Percentiles rank a stretch among this genome's conserved stretches.
Evolutionary conservation across 2,113 vertebrate species (phyloP).

Genomic region (Urocolius indicus): DNA sequence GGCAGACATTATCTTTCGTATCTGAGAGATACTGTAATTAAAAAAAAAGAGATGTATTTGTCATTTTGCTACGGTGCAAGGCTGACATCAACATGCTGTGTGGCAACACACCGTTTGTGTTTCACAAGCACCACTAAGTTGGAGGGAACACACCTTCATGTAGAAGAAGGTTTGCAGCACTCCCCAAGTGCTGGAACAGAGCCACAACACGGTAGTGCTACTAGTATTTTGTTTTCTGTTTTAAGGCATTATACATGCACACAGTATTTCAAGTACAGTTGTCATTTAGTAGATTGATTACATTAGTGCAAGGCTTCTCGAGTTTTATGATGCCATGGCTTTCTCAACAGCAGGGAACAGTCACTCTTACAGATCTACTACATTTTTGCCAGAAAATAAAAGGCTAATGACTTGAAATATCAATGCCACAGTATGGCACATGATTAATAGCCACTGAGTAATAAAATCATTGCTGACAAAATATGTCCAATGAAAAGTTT

Average conservation of each 20-base stretch:
- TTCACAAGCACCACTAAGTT: background rate
- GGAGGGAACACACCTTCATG: background rate
- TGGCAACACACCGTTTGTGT: background rate
- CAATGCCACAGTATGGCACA: slow-evolving; percentile 35
- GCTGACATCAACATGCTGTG: background rate
- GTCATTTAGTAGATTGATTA: slow-evolving; percentile 40
- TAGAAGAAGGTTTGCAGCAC: background rate
- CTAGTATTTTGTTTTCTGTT: background rate
- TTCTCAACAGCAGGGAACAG: slow-evolving; percentile 37
- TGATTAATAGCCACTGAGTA: slow-evolving; percentile 58
- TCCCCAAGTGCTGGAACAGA: background rate
- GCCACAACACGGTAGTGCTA: background rate
- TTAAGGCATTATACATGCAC: background rate
- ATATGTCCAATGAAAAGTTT: slow-evolving; percentile 48
- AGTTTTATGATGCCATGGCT: slow-evolving; percentile 53
- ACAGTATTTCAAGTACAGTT: slow-evolving; percentile 7
- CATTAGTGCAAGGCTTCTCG: slow-evolving; percentile 39
- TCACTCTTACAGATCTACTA: slow-evolving; percentile 45
- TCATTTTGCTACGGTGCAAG: background rate
- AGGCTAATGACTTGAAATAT: slow-evolving; percentile 58
- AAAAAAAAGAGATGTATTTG: background rate
- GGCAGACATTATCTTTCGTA: background rate
- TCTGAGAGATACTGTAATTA: background rate
- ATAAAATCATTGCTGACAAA: slow-evolving; percentile 66
- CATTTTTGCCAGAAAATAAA: slow-evolving; percentile 56